These are phyloP conservation scores for Sialia sialis DNA, from an alignment of 2,113 vertebrate genomes.

Conservation along the genomic window DNA sequence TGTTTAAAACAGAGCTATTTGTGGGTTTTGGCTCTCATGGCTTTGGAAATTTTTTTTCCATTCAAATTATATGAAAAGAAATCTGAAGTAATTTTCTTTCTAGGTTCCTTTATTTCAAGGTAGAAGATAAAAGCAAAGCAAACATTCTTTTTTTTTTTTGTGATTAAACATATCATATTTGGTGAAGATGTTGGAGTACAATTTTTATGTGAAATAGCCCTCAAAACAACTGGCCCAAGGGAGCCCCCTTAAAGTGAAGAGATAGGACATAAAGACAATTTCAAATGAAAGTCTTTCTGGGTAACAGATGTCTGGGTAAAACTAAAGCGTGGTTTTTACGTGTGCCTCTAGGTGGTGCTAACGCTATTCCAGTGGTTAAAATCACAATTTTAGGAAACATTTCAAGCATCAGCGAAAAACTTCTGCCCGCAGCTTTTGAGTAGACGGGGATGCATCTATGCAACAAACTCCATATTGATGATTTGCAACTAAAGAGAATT, in stretches of 20 bases:
- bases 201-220: not conserved
- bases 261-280: not conserved
- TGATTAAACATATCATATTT: not conserved
- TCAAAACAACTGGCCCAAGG: not conserved
- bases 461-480: not conserved
- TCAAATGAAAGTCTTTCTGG: not conserved
- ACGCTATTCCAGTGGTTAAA: not conserved
- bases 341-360: constrained; percentile 52
- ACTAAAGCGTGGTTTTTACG: not conserved
- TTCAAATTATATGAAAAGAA: not conserved
- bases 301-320: not conserved
- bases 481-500: not conserved
- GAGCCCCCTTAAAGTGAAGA: not conserved
- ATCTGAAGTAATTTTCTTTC: not conserved
- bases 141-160: not conserved
- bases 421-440: not conserved
- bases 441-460: not conserved
- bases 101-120: not conserved
- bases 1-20: not conserved
- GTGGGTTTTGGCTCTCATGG: not conserved
- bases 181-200: not conserved
- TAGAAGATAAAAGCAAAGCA: not conserved
- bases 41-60: not conserved
- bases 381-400: not conserved
- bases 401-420: not conserved